Conservation (phyloP, 2,113 vertebrate genomes). For the Lontra canadensis region DNA sequence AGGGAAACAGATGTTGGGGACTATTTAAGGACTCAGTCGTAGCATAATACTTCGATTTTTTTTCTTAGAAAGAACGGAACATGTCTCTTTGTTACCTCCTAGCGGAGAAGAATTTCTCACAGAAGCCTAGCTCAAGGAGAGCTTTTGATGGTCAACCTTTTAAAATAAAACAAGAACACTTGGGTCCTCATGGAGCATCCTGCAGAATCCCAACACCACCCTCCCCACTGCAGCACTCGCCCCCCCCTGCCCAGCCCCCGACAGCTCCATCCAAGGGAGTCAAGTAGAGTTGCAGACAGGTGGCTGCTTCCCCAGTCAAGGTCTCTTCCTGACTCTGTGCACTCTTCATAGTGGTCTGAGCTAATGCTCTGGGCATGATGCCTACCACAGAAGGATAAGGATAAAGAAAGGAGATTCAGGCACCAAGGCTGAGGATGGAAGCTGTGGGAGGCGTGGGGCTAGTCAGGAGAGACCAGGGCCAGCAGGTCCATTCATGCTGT, state of each 20-base stretch:
- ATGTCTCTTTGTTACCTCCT: neutral
- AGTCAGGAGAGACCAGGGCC: neutral
- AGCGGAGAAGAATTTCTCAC: neutral
- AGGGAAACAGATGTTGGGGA: neutral
- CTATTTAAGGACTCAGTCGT: neutral
- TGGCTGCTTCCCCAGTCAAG: neutral
- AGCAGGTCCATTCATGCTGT: too few species aligned
- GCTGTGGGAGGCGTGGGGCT: neutral
- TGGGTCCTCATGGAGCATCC: neutral
- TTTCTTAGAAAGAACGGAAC: neutral
- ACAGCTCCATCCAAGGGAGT: fast-evolving
- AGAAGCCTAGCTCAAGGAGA: neutral
- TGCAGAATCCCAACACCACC: fast-evolving
- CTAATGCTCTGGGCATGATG: fast-evolving
- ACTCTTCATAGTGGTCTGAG: neutral
- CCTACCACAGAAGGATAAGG: neutral
- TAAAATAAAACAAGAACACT: neutral
- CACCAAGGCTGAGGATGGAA: neutral
- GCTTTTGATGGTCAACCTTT: neutral
- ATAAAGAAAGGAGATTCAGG: neutral
- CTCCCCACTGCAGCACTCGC: too few species aligned
- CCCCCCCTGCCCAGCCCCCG: fast-evolving
- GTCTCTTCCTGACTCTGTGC: neutral
- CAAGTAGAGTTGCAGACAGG: neutral
- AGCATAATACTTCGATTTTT: neutral